These are phyloP conservation scores for Drosophila kanapiae DNA, from an alignment of 1,140 invertebrate species.

Conservation along the genomic window DNA sequence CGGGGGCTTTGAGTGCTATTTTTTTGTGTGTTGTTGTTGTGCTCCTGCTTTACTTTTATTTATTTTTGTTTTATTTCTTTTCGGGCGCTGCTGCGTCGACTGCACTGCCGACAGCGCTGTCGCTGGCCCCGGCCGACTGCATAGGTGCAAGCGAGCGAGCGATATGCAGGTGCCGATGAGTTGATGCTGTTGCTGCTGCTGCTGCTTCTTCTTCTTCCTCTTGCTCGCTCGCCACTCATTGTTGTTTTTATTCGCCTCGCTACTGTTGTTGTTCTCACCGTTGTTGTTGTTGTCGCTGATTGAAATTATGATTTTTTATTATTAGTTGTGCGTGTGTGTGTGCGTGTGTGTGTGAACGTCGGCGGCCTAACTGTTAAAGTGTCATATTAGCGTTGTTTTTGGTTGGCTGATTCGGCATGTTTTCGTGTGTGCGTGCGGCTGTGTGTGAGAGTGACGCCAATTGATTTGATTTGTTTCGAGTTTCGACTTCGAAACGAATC, in stretches of 20 bases:
- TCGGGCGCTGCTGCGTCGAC: conserved; percentile 24
- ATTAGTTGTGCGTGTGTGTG: conserved; percentile 72
- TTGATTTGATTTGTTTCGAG: conserved; percentile 77
- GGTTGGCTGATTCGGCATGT: conserved; percentile 70
- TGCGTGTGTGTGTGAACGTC: conserved; percentile 45
- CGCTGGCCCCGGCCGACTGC: conserved; percentile 40
- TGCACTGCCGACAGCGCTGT: conserved; percentile 28
- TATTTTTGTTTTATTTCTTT: conserved; percentile 43
- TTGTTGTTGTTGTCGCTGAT: conserved; percentile 70
- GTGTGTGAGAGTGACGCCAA: conserved; percentile 60
- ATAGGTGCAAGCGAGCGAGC: conserved; percentile 74
- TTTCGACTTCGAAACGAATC: conserved; percentile 20
- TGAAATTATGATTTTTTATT: conserved; percentile 84
- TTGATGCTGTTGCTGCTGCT: conserved; percentile 27
- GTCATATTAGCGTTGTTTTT: conserved; percentile 84
- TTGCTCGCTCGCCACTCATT: conserved; percentile 18
- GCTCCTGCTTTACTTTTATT: conserved; percentile 37
- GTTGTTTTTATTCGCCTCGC: conserved; percentile 28
- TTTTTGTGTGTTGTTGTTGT: conserved; percentile 17
- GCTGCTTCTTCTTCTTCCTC: conserved; percentile 15
- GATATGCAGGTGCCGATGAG: conserved; percentile 75
- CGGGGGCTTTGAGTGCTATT: conserved; percentile 58
- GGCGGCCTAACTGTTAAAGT: conserved; percentile 79
- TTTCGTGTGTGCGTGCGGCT: conserved; percentile 13
- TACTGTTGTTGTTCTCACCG: conserved; percentile 29